Evolutionary conservation across 2,888 invertebrate genomes (phyloP), one percentile per base, ranked within the genome.

Genomic region (Ischnus inquisitorius): DNA sequence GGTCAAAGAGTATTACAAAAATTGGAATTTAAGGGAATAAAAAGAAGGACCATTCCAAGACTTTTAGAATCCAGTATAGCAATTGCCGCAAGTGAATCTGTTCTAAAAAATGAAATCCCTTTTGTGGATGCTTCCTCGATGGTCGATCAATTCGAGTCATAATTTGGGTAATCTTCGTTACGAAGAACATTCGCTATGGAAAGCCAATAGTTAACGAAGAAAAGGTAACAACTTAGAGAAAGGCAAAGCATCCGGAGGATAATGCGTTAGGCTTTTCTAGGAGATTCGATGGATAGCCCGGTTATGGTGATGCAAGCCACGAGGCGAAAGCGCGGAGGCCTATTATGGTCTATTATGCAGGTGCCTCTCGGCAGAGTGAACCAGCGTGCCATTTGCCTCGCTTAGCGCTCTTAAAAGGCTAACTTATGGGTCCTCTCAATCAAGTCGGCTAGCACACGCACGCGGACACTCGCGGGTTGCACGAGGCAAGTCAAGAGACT

Each of bases 361-460:
- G 79, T 85, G 83, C 71, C 83, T 83, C 83, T 83, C 67, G 57
- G 46, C 79, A 83, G 82, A 74, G 79, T 72, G 68, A 71, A 68
- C 78, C 85, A 80, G 43, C 65, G 39, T 62, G 80, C 84, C 80
- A 88, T 87, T 87, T 87, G 87, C 85, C 84, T 82, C 85, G 88
- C 85, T 81, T 51, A 77, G 76, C 83, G 83, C 82, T 75, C 83
- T 89, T 85, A 88, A 90, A 90, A 90, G 90, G 86, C 87, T 90
- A 90, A 92, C 89, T 90, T 89, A 92, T 92, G 87, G 90, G 88
- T 83, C 86, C 89, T 90, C 89, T 92, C 90, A 88, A 91, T 91
- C 90, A 90, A 89, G 81, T 78, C 34, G 79, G 78, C 72, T 71
- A 67, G 46, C 51, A 72, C 43, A 60, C 71, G 46, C 51, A 72